Base-by-base conservation (phyloP, 2,113 vertebrate species). In the Picathartes gymnocephalus region DNA sequence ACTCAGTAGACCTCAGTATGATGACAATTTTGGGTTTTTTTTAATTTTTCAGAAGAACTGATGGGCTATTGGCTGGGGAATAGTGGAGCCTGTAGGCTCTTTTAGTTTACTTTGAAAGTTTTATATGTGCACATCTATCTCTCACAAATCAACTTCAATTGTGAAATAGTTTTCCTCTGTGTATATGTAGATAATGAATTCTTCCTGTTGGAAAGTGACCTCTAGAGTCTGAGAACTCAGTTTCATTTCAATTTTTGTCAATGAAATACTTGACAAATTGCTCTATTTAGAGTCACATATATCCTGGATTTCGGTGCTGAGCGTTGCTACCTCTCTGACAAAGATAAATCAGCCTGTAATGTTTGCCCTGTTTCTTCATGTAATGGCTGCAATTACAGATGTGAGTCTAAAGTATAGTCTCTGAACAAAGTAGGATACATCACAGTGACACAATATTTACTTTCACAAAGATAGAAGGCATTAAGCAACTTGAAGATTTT, bases 211-310 rank as follows among this genome's bases (percentile, higher is more conserved):
- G 85, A 97, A 98, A 98, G 92, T 98, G 97, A 98, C 96, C 97
- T 92, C 97, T 93, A 76, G 96, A 96, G 93, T 81, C 93, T 69
- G 33, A 93, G 92, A 97, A 97, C 93, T 95, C 42, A 90, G 92
- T 96, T 97, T 97, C 94, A 95, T 97, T 97, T 97, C 97, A 97
- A 97, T 98, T 97, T 97, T 95, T 95, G 97, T 94, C 97, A 97
- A 89, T 92, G 89, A 96, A 97, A 92, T 27, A 35, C 88, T 97
- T 97, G 96, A 98, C 91, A 97, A 97, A 97, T 95, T 97, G 92
- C 73, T 96, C 91, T 96, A 88, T 95, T 97, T 96, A 95, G 73
- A 96, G 79, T 92, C 42, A 96, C 17, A 1, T 96, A 92, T 95
- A 97, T 72, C 79, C 94, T 93, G 76, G 66, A 92, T 95, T 97